These are phyloP conservation scores for Nebria brevicollis DNA, from an alignment of 2,888 invertebrate species.

Conservation along the genomic window DNA sequence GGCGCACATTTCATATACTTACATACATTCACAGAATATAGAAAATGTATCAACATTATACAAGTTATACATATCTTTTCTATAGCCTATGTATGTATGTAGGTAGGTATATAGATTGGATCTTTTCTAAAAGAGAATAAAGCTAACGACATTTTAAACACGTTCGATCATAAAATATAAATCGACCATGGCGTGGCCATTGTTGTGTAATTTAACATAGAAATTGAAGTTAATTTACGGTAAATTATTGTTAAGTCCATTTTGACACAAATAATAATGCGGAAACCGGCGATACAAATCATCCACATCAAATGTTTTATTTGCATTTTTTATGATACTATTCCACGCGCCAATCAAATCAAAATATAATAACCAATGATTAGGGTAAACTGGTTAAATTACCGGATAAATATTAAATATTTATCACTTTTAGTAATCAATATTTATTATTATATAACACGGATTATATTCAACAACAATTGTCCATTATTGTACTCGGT, in stretches of 20 bases:
- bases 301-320: not conserved
- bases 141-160: constrained; percentile 46
- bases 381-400: not conserved
- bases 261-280: constrained; percentile 35
- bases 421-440: not conserved
- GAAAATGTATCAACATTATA: constrained; percentile 6
- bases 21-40: constrained; percentile 1
- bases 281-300: not conserved
- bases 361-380: not conserved
- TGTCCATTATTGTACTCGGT: too few species aligned
- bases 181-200: constrained; percentile 25
- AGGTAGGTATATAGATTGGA: not conserved
- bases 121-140: constrained; percentile 9
- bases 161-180: constrained; percentile 43
- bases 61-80: not conserved
- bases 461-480: not conserved
- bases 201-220: constrained; percentile 43
- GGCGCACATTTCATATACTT: constrained; percentile 4
- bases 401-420: constrained; percentile 1
- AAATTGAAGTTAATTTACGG: constrained; percentile 40
- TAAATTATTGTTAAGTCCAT: constrained; percentile 43
- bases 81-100: not conserved
- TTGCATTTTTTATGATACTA: not conserved
- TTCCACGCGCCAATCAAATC: not conserved
- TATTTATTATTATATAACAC: not conserved